Percentiles rank a stretch among this genome's conserved stretches.
Evolutionary conservation across 1,140 invertebrate genomes (phyloP).

Genomic region (Platyura marginata): DNA sequence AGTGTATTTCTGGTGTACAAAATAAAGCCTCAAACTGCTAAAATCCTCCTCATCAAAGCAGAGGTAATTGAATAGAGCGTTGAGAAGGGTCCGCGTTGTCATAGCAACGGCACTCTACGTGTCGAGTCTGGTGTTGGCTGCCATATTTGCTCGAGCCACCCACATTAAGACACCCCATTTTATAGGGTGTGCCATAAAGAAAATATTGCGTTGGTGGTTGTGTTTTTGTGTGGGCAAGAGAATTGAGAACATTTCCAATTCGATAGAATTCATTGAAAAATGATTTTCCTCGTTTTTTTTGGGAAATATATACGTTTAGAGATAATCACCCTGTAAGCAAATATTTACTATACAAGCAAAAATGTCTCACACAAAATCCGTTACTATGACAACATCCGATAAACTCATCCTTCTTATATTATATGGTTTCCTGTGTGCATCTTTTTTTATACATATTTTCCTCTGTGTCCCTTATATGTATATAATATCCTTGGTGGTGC

Average conservation of each 20-base stretch:
- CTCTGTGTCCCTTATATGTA: neutral
- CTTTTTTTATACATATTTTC: neutral
- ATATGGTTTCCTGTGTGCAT: neutral
- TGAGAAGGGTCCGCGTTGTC: neutral
- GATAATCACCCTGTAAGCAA: no score
- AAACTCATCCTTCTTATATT: neutral
- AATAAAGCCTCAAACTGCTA: neutral
- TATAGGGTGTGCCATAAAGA: no score
- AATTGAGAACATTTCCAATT: no score
- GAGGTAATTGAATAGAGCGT: slow-evolving; percentile 1
- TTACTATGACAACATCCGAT: neutral
- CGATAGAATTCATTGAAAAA: no score
- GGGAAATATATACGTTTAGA: no score
- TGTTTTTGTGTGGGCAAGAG: no score
- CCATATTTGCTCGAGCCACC: slow-evolving; percentile 1
- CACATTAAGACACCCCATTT: no score
- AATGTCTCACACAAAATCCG: neutral
- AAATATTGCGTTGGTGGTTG: no score
- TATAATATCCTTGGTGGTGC: no score
- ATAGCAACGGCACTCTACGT: slow-evolving; percentile 1
- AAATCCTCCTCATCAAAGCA: neutral
- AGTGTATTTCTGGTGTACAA: neutral
- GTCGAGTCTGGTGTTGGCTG: slow-evolving; percentile 1
- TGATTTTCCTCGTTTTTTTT: no score
- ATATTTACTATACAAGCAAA: neutral